phyloP scores from a whole-genome alignment of 2,888 invertebrate species.

The Tenthredo livida region DNA sequence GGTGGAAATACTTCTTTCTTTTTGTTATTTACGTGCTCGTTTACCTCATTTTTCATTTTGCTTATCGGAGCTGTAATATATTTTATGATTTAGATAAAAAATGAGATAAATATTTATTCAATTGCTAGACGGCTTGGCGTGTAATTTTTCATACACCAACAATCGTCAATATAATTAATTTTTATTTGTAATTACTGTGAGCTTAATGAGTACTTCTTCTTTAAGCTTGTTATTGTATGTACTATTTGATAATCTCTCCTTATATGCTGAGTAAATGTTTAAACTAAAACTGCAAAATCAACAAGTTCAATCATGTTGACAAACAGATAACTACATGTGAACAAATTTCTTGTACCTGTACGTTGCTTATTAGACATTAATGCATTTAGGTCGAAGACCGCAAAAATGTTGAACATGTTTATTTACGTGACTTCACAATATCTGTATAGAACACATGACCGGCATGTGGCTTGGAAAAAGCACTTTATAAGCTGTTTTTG shows the following conservation, averaged over 20 bases:
- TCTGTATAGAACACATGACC: not conserved
- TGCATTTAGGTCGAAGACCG: not conserved
- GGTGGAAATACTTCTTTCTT: not conserved
- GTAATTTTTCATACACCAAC: not conserved
- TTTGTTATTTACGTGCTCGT: not conserved
- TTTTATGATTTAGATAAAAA: not conserved
- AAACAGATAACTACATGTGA: not conserved
- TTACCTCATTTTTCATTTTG: not conserved
- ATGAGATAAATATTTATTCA: not conserved
- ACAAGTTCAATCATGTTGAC: not conserved
- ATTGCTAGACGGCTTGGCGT: not conserved
- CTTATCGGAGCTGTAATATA: not conserved
- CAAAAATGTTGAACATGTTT: not conserved
- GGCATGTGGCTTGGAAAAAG: not conserved
- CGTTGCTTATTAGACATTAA: not conserved
- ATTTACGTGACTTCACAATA: not conserved
- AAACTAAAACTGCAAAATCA: not conserved
- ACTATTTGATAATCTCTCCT: not conserved
- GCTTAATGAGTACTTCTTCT: not conserved
- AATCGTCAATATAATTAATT: not conserved
- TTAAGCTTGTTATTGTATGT: not conserved
- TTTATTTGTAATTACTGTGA: not conserved
- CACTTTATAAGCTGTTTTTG: not conserved
- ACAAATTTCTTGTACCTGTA: not conserved
- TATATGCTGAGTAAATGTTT: not conserved